Evolutionary conservation across 2,888 invertebrate genomes (phyloP).

Genomic region (Hermaeophaga mercurialis): DNA sequence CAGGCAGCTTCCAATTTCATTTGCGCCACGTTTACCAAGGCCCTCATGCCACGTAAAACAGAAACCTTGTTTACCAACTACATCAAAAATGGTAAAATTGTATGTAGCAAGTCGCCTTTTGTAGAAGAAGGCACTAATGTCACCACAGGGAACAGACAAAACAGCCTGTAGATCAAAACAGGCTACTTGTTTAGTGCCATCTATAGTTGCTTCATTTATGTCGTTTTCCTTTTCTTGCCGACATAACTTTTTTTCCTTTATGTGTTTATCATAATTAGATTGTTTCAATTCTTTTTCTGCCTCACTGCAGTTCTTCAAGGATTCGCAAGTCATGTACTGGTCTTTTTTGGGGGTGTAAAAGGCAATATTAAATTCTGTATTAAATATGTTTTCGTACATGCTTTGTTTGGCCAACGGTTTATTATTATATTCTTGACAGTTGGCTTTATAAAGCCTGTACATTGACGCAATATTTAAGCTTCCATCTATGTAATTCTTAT

Average conservation of each 20-base stretch:
- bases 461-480: constrained; percentile 37
- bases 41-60: constrained; percentile 42
- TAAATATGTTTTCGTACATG: constrained; percentile 7
- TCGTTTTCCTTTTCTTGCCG: constrained; percentile 13
- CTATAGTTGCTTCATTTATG: constrained; percentile 15
- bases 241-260: constrained; percentile 11
- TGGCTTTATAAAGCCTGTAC: constrained; percentile 35
- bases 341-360: constrained; percentile 20
- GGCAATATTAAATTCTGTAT: constrained; percentile 18
- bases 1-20: constrained; percentile 36
- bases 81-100: constrained; percentile 37
- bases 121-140: constrained; percentile 37
- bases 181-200: constrained; percentile 17
- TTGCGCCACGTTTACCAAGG: constrained; percentile 37
- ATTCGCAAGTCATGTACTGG: constrained; percentile 21
- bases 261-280: constrained; percentile 13
- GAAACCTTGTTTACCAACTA: constrained; percentile 30
- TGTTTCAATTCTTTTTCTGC: constrained; percentile 1
- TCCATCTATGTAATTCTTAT: constrained; percentile 29
- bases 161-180: constrained; percentile 40
- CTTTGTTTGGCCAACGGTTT: not conserved
- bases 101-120: constrained; percentile 30
- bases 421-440: constrained; percentile 14
- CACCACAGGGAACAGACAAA: constrained; percentile 28
- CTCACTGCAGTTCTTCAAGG: constrained; percentile 4